Evolutionary conservation across 2,113 vertebrate species (phyloP).

Genomic region (Eira barbara): DNA sequence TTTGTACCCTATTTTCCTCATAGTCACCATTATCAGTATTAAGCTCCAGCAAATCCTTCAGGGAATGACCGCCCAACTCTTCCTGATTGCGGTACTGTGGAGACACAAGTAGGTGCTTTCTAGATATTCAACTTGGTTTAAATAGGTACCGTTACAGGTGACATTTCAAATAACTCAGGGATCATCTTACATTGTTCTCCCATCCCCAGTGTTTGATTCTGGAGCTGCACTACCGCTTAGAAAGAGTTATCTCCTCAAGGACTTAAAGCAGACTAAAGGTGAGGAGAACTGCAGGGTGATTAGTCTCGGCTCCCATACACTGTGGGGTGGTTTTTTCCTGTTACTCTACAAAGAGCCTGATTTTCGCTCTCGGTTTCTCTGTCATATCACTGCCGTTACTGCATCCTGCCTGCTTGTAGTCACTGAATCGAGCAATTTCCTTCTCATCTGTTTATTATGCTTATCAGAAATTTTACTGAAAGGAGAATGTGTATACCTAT

Average conservation of each 20-base stretch:
- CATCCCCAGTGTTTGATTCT: background rate
- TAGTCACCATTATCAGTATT: background rate
- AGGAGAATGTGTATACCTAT: background rate
- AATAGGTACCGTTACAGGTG: background rate
- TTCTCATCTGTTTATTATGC: background rate
- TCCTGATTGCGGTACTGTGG: background rate
- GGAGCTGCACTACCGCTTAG: background rate
- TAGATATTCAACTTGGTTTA: constrained; percentile 11
- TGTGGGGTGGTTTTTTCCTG: background rate
- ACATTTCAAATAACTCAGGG: constrained; percentile 14
- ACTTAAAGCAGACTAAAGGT: background rate
- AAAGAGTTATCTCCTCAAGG: background rate
- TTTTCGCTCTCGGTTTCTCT: background rate
- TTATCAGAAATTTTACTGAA: background rate
- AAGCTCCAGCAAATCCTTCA: background rate
- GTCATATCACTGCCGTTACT: background rate
- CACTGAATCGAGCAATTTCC: background rate
- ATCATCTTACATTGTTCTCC: background rate
- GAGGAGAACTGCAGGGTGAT: background rate
- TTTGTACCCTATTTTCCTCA: background rate
- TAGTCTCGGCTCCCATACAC: background rate
- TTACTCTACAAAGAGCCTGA: background rate
- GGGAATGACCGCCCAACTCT: background rate
- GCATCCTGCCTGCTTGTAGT: background rate
- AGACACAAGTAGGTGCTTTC: background rate